Evolutionary conservation across 2,113 vertebrate species (phyloP).

Genomic region (Catharus fuscescens): DNA sequence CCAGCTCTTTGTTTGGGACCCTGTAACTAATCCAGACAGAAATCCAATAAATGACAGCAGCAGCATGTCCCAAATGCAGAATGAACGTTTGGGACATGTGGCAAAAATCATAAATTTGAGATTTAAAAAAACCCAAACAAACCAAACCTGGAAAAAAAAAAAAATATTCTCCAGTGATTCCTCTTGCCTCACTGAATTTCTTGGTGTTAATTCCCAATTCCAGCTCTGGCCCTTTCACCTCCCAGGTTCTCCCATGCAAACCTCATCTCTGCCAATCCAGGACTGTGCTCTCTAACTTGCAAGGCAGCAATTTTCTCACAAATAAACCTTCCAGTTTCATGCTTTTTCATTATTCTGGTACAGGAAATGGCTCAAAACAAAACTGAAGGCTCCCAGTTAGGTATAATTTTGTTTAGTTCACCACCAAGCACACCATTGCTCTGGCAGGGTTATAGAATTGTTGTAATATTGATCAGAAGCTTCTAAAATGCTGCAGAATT

Average conservation of each 20-base stretch:
- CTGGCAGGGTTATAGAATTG: neutral
- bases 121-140: neutral
- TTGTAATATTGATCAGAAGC: neutral
- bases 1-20: neutral
- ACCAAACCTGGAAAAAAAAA: neutral
- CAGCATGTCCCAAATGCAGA: fast-evolving
- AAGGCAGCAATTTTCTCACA: neutral
- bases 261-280: neutral
- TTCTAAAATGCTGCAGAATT: neutral
- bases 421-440: neutral
- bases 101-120: neutral
- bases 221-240: neutral
- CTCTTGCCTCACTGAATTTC: neutral
- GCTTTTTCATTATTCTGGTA: neutral
- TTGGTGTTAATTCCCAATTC: neutral
- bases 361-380: neutral
- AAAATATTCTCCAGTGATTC: neutral
- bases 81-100: fast-evolving
- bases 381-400: neutral
- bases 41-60: fast-evolving
- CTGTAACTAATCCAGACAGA: fast-evolving
- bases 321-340: neutral
- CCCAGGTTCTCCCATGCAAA: fast-evolving
- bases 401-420: neutral
- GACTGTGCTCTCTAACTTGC: fast-evolving